Percentiles rank a stretch among this genome's conserved stretches.
phyloP scores from a whole-genome alignment of 2,113 vertebrate species.

The Parus major region DNA sequence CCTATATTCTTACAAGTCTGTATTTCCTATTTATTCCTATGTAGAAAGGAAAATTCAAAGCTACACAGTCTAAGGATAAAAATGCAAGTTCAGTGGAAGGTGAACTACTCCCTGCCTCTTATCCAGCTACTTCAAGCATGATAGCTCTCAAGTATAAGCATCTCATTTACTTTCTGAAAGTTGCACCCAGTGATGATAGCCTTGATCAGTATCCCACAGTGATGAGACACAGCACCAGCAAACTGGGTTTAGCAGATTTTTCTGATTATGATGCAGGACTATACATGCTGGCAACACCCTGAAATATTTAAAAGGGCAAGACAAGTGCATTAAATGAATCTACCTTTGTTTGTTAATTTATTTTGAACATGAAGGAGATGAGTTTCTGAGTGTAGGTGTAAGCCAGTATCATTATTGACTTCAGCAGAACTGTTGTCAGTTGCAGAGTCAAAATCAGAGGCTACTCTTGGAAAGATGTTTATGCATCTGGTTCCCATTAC shows the following conservation, averaged over 20 bases:
- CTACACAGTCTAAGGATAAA: not conserved
- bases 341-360: not conserved
- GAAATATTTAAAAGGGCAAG: not conserved
- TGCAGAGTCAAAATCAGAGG: not conserved
- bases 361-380: not conserved
- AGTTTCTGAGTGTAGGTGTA: not conserved
- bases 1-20: not conserved
- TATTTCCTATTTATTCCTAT: not conserved
- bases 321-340: not conserved
- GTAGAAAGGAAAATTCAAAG: not conserved
- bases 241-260: not conserved
- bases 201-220: not conserved
- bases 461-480: not conserved
- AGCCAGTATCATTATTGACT: not conserved
- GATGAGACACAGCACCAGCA: not conserved
- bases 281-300: not conserved
- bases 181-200: fast-evolving
- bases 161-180: not conserved
- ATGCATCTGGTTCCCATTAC: not conserved
- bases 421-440: not conserved
- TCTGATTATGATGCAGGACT: not conserved
- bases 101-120: not conserved
- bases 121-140: not conserved
- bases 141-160: not conserved
- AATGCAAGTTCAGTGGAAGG: not conserved